Evolutionary conservation across 2,888 invertebrate genomes (phyloP), one percentile per base, ranked within the genome.

Genomic region (Phytoseiulus persimilis): DNA sequence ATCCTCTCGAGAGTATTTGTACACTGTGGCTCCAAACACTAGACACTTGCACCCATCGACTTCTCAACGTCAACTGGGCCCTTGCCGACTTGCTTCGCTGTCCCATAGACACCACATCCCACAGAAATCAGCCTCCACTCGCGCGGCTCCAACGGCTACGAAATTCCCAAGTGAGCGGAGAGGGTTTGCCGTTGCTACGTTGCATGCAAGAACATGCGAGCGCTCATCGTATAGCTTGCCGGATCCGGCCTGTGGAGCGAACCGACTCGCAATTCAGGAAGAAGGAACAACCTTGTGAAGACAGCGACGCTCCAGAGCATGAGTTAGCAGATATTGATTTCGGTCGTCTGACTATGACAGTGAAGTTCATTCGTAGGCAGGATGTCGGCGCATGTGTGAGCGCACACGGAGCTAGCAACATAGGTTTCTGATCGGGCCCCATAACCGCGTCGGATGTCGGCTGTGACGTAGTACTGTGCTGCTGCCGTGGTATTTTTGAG

Each of bases 31-130:
- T 65, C 65, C 28, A 23, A 65, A 23, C 5, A 65, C 65, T 65
- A 65, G 65, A 65, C 65, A 65, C 65, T 65, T 65, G 65, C 65
- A 65, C 65, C 65, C 65, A 65, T 65, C 65, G 65, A 65, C 65
- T 65, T 65, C 65, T 14, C 65, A 65, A 6, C 65, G 65, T 28
- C 65, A 65, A 65, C 65, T 65, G 65, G 65, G 5, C 65, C 65
- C 65, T 65, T 65, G 65, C 65, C 65, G 65, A 11, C 65, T 65
- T 28, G 65, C 65, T 65, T 11, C 28, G 65, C 65, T 65, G 65
- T 65, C 65, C 65, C 65, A 28, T 65, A 65, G 65, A 65, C 65
- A 65, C 65, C 65, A 65, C 65, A 65, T 65, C 65, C 65, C 65
- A 65, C 65, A 65, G 65, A 65, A 65, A 65, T 65, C 65, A 65